Conservation (phyloP, 2,113 vertebrate genomes). For the Chaenogobius annularis region DNA sequence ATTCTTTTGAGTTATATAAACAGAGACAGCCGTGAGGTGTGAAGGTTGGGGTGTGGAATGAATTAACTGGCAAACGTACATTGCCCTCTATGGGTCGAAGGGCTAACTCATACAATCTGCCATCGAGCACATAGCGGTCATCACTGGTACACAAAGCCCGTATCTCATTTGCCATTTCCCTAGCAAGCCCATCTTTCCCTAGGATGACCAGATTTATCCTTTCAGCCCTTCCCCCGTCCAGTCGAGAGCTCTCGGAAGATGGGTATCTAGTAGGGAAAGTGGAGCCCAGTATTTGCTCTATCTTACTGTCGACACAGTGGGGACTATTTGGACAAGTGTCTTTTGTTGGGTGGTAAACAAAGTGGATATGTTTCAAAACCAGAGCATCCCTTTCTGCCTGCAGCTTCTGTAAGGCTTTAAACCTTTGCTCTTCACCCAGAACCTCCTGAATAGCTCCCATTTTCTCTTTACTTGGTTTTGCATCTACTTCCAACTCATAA, state of each 20-base stretch:
- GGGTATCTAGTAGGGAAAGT: conserved; percentile 82
- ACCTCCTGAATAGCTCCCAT: conserved; percentile 97
- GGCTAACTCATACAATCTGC: conserved; percentile 91
- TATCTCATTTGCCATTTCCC: conserved; percentile 95
- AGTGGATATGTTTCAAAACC: conserved; percentile 97
- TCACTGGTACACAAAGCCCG: conserved; percentile 92
- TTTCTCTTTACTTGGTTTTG: conserved; percentile 98
- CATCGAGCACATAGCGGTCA: conserved; percentile 90
- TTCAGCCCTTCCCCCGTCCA: conserved; percentile 80
- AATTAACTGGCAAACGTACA: conserved; percentile 92
- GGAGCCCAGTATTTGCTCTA: conserved; percentile 87
- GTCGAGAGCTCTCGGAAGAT: conserved; percentile 79
- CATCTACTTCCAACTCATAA: conserved; percentile 95
- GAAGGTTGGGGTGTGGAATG: conserved; percentile 94
- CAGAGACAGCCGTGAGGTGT: conserved; percentile 94
- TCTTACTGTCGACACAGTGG: conserved; percentile 85
- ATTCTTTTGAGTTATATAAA: conserved; percentile 97
- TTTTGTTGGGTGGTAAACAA: conserved; percentile 96
- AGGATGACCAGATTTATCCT: conserved; percentile 93
- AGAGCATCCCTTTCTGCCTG: conserved; percentile 95
- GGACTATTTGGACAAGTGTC: conserved; percentile 92
- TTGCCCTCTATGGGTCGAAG: conserved; percentile 95
- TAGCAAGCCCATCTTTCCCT: conserved; percentile 91
- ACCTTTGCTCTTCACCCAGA: conserved; percentile 90
- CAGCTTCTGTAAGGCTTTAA: conserved; percentile 93